Evolutionary conservation across 2,113 vertebrate genomes (phyloP).

Genomic region (Clarias batrachus): DNA sequence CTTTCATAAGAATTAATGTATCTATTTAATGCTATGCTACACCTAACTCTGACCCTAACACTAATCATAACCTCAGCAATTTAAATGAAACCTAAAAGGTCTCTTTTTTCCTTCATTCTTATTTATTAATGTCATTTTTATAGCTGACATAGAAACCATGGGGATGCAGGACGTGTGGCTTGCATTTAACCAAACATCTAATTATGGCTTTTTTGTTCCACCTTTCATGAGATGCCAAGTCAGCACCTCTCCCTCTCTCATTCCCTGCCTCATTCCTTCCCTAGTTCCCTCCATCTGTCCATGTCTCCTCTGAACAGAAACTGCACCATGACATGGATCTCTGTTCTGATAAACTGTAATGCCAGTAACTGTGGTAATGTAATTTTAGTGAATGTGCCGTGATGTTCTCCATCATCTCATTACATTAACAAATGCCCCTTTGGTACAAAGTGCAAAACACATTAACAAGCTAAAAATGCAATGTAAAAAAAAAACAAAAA

Average conservation of each 20-base stretch:
- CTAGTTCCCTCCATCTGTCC: conserved; percentile 6
- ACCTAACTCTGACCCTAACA: background rate
- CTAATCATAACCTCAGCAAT: background rate
- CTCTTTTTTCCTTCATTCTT: background rate
- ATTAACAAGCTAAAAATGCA: background rate
- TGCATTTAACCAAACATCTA: conserved; percentile 30
- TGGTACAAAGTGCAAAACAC: background rate
- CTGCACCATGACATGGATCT: background rate
- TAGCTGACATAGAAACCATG: conserved; percentile 8
- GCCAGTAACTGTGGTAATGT: background rate
- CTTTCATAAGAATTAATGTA: background rate
- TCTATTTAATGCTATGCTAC: background rate
- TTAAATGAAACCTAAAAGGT: background rate
- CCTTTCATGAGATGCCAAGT: conserved; percentile 32
- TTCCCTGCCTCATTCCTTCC: conserved; percentile 17
- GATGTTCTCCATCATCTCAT: background rate
- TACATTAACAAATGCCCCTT: background rate
- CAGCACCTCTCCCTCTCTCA: conserved; percentile 22
- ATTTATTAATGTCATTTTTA: conserved; percentile 21
- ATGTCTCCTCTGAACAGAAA: conserved; percentile 4
- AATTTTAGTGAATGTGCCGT: background rate
- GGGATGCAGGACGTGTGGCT: conserved; percentile 23
- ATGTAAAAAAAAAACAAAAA: no score
- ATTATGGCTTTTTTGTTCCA: conserved; percentile 29
- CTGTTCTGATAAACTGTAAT: background rate